A percentile compares a stretch with the other conserved stretches of the same genome.
These are phyloP conservation scores for Tetrapedia diversipes DNA, from an alignment of 2,888 invertebrate genomes.

Conservation along the genomic window DNA sequence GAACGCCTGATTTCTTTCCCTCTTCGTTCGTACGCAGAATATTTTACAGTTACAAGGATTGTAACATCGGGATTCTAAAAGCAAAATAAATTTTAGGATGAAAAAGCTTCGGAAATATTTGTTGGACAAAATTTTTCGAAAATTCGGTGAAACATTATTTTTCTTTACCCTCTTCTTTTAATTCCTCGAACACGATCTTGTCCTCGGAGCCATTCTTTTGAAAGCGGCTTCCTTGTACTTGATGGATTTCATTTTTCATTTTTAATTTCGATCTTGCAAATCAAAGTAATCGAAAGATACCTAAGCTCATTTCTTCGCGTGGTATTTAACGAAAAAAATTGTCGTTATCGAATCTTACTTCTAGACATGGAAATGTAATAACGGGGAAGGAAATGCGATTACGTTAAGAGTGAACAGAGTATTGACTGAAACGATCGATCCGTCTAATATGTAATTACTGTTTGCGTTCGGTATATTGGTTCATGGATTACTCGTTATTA, in stretches of 20 bases:
- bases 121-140: not conserved
- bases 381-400: constrained; percentile 32
- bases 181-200: too few species aligned
- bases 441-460: constrained; percentile 53
- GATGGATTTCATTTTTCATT: too few species aligned
- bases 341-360: not conserved
- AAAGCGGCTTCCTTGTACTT: too few species aligned
- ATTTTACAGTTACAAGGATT: not conserved
- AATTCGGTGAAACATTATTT: not conserved
- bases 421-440: constrained; percentile 43
- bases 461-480: constrained; percentile 33
- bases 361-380: constrained; percentile 1
- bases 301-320: not conserved
- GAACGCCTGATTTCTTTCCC: not conserved
- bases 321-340: not conserved
- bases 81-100: not conserved
- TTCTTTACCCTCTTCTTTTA: too few species aligned
- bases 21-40: not conserved
- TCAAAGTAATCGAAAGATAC: too few species aligned
- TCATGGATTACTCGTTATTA: constrained; percentile 48
- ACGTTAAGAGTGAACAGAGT: constrained; percentile 23
- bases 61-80: not conserved
- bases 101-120: too few species aligned
- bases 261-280: too few species aligned
- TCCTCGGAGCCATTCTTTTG: too few species aligned